Evolutionary conservation across 2,113 vertebrate species (phyloP), one percentile per base, ranked within the genome.

Genomic region (Myiagra hebetior): DNA sequence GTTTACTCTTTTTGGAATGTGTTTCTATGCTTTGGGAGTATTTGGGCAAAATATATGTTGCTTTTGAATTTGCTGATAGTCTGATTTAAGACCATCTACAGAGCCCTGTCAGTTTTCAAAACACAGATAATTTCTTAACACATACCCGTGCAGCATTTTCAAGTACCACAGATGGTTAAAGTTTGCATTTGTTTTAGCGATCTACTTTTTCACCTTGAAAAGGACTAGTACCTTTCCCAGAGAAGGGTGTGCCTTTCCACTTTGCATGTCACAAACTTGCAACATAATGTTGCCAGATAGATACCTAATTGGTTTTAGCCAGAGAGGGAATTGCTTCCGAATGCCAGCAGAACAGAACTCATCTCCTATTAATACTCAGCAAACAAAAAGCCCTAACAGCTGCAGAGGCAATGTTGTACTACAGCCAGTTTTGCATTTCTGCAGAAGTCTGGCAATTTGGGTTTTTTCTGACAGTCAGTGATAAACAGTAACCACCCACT

Each of bases 171-270:
- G 21, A 5, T 0, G 0, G 46, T 63, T 55, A 24, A 74, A 63
- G 9, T 46, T 85, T 44, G 18, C 31, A 53, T 50, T 75, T 85
- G 22, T 41, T 93, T 80, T 30, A 74, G 11, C 0, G 0, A 47
- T 68, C 42, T 91, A 15, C 22, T 39, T 70, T 84, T 82, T 85
- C 67, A 87, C 86, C 69, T 91, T 92, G 80, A n/a, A 46, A 81
- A 74, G 27, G 27, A 23, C 19, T 23, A 46, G 7, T 27, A 13
- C 11, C 22, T 91, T 74, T 80, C 50, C 23, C 15, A 52, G 56
- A 49, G 73, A 72, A 55, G 24, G 4, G 0, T 23, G 2, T 37
- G 27, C 24, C 62, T 93, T 91, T 79, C 35, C 23, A 23, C 8
- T 87, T 89, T 57, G 57, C 44, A 2, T 87, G 41, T 91, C 80